These are phyloP conservation scores for Drosophila neutralis DNA, from an alignment of 2,888 invertebrate species.

Conservation along the genomic window DNA sequence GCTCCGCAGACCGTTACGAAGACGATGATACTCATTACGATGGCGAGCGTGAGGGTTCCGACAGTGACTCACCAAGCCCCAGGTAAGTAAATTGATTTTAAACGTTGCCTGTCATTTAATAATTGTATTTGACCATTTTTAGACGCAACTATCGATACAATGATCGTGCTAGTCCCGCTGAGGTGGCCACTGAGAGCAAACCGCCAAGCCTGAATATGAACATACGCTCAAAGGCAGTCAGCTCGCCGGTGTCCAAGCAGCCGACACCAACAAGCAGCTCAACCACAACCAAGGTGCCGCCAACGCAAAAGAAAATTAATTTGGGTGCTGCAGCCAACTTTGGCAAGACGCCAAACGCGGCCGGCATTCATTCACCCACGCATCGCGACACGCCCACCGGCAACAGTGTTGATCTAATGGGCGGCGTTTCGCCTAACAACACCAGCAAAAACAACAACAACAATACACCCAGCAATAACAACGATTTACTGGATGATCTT, in stretches of 20 bases:
- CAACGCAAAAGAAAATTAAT: conserved; percentile 86
- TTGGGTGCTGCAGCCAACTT: conserved; percentile 89
- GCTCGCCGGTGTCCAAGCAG: conserved; percentile 77
- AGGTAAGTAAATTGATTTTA: conserved; percentile 59
- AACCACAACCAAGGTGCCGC: conserved; percentile 67
- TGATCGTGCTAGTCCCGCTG: conserved; percentile 83
- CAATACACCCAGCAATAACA: conserved; percentile 78
- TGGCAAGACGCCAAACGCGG: conserved; percentile 85
- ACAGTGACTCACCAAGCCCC: conserved; percentile 87
- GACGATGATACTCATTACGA: conserved; percentile 87
- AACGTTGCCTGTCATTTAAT: background rate
- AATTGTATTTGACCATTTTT: background rate
- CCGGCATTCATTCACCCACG: conserved; percentile 85
- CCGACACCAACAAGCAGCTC: conserved; percentile 47
- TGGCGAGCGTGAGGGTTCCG: conserved; percentile 89
- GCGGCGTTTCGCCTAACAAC: conserved; percentile 60
- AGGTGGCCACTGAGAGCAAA: conserved; percentile 77
- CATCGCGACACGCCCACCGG: conserved; percentile 84
- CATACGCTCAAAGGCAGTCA: conserved; percentile 76
- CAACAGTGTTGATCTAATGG: conserved; percentile 76
- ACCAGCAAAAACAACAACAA: conserved; percentile 34
- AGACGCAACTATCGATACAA: conserved; percentile 84
- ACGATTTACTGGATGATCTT: conserved; percentile 86
- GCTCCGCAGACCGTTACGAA: conserved; percentile 82
- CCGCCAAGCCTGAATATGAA: conserved; percentile 78